A percentile compares a stretch with the other conserved stretches of the same genome.
These are phyloP conservation scores for Notodonta dromedarius DNA, from an alignment of 2,888 invertebrate genomes.

Conservation along the genomic window DNA sequence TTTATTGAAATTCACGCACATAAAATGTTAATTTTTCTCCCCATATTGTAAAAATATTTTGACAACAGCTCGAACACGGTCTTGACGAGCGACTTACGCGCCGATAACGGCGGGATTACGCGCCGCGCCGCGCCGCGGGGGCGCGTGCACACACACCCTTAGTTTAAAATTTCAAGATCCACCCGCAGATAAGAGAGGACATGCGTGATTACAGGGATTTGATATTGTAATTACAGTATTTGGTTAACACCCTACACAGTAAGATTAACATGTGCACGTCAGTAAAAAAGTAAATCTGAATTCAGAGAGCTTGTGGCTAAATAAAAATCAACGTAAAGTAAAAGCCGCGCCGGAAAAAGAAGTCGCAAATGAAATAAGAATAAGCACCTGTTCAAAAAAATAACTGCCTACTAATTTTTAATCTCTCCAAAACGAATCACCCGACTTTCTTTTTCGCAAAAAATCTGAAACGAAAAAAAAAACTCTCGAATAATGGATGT, in stretches of 20 bases:
- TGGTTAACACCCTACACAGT: background rate
- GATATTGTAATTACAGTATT: constrained; percentile 10
- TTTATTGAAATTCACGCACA: no score
- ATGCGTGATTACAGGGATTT: constrained; percentile 12
- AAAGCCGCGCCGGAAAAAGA: no score
- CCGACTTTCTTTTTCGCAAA: constrained; percentile 41
- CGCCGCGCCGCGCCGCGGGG: constrained; percentile 13
- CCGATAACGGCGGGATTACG: constrained; percentile 62
- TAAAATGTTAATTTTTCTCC: background rate
- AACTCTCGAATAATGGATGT: constrained; percentile 51
- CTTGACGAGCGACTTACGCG: constrained; percentile 68
- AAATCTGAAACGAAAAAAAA: constrained; percentile 33
- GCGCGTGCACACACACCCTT: constrained; percentile 51
- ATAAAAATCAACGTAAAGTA: background rate
- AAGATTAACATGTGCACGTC: background rate
- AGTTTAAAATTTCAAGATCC: constrained; percentile 70
- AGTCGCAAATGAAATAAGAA: no score
- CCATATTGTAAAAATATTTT: constrained; percentile 3
- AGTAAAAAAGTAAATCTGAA: no score
- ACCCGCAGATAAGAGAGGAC: constrained; percentile 46
- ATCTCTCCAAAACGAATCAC: constrained; percentile 2
- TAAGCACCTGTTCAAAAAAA: background rate
- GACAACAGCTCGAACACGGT: constrained; percentile 1
- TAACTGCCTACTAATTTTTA: background rate
- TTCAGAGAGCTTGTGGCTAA: background rate